Percentiles rank a stretch among this genome's conserved stretches.
Evolutionary conservation across 2,113 vertebrate genomes (phyloP).

Genomic region (Phaetusa simplex): DNA sequence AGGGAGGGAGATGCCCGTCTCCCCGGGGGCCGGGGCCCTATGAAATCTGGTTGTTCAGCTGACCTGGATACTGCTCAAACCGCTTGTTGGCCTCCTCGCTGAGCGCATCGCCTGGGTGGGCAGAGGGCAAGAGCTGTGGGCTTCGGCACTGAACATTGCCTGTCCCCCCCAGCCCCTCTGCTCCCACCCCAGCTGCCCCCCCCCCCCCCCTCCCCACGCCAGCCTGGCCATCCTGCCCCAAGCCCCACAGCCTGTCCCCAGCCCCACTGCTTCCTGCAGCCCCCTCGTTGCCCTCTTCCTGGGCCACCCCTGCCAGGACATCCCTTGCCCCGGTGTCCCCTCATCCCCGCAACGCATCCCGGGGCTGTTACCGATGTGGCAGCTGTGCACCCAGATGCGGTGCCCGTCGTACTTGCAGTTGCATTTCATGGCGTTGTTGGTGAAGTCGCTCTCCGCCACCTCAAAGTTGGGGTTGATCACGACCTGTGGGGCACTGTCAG

Average conservation of each 20-base stretch:
- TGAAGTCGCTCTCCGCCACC: conserved; percentile 96
- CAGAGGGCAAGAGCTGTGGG: rapidly evolving
- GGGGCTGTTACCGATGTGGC: conserved; percentile 82
- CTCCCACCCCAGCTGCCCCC: background rate
- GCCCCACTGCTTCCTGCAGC: background rate
- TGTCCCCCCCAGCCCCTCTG: background rate
- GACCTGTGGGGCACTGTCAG: conserved; percentile 70
- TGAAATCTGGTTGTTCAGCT: conserved; percentile 92
- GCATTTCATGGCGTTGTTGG: conserved; percentile 98
- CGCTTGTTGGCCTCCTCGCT: conserved; percentile 91
- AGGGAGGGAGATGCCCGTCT: background rate
- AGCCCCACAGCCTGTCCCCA: background rate
- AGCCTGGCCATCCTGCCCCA: rapidly evolving
- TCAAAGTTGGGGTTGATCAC: conserved; percentile 95
- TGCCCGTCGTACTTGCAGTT: conserved; percentile 98
- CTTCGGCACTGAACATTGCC: rapidly evolving
- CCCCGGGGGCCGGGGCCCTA: conserved; percentile 53
- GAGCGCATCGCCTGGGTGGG: conserved; percentile 85
- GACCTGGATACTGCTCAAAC: conserved; percentile 94
- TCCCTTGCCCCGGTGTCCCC: background rate
- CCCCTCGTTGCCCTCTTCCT: background rate
- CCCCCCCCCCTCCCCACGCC: rapidly evolving
- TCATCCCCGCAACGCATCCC: rapidly evolving
- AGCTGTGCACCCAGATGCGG: conserved; percentile 96
- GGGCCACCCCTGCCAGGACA: background rate